Conservation (phyloP, 2,888 invertebrate species). For the Hirtodrosophila histrioides region DNA sequence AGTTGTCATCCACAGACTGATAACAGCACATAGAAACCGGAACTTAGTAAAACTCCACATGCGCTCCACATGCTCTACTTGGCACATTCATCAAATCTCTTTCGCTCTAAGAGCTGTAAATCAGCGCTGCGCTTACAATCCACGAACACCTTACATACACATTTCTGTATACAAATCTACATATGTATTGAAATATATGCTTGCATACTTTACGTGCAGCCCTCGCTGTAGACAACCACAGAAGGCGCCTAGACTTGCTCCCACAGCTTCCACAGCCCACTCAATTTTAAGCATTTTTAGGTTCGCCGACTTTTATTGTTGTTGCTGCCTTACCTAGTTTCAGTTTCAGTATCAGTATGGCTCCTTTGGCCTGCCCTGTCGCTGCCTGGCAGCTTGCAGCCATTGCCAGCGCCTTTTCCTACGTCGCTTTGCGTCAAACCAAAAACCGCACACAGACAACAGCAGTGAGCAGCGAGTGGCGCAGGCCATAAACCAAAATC, state of each 20-base stretch:
- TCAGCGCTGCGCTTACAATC: constrained; percentile 20
- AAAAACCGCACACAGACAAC: constrained; percentile 60
- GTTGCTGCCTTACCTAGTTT: constrained; percentile 32
- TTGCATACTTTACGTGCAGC: no score
- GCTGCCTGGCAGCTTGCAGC: constrained; percentile 36
- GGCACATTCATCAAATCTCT: constrained; percentile 23
- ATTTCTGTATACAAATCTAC: neutral
- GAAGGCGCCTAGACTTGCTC: constrained; percentile 20
- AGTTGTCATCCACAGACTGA: constrained; percentile 44
- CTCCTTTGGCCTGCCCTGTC: constrained; percentile 19
- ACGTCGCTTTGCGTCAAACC: constrained; percentile 55
- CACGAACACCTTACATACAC: constrained; percentile 19
- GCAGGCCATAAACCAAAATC: constrained; percentile 68
- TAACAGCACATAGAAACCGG: constrained; percentile 17
- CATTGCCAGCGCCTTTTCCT: constrained; percentile 42
- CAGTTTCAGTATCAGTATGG: neutral
- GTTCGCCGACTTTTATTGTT: constrained; percentile 56
- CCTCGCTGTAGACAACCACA: neutral
- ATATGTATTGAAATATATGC: neutral
- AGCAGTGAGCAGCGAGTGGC: constrained; percentile 26
- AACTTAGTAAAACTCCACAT: constrained; percentile 18
- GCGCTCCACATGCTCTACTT: constrained; percentile 2
- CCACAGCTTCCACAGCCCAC: constrained; percentile 20
- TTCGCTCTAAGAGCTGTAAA: constrained; percentile 7
- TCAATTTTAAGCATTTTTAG: constrained; percentile 4